Evolutionary conservation across 2,113 vertebrate species (phyloP), one percentile per base, ranked within the genome.

Genomic region (Corythornis madagascariensis): DNA sequence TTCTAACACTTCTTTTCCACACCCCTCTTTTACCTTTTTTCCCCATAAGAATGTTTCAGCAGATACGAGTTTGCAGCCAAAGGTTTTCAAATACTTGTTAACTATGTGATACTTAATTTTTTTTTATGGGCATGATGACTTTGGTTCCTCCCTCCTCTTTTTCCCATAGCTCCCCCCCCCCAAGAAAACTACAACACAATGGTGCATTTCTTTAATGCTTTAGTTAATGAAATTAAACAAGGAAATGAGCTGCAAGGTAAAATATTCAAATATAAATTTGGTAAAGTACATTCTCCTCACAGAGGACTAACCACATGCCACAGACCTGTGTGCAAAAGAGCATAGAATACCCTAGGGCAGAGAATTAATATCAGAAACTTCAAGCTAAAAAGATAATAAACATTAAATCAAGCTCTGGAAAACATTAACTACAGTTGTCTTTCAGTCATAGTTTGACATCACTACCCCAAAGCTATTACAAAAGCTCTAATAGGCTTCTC

Each of bases 231-330:
- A 94, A 91, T 50, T 22, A 55, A 95, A 87, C 81, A 92, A 87
- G 48, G 89, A 78, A 72, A 72, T 67, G 48, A 90, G 35, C 65
- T 92, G 75, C 83, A 95, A 70, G 65, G 80, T 59, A 91, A 92
- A 90, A 89, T 93, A 96, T 52, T 79, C 17, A 88, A 86, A 88
- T 90, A 94, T 21, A 93, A 95, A 91, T 71, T 48, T 17, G 22
- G 24, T 79, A 81, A 92, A 93, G 80, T 93, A 97, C 81, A 92
- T 96, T 97, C 90, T 96, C 95, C 94, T 97, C 95, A 97, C 73
- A 95, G 95, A 96, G 90, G 94, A 96, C 89, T 95, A 93, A 90
- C 63, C 52, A 60, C 7, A 14, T 71, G 88, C 82, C 90, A 96
- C 89, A 94, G 69, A 93, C 59, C 48, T 83, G 90, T 96, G 90